phyloP scores from a whole-genome alignment of 1,140 invertebrate genomes.

The Bombus cullumanus region DNA sequence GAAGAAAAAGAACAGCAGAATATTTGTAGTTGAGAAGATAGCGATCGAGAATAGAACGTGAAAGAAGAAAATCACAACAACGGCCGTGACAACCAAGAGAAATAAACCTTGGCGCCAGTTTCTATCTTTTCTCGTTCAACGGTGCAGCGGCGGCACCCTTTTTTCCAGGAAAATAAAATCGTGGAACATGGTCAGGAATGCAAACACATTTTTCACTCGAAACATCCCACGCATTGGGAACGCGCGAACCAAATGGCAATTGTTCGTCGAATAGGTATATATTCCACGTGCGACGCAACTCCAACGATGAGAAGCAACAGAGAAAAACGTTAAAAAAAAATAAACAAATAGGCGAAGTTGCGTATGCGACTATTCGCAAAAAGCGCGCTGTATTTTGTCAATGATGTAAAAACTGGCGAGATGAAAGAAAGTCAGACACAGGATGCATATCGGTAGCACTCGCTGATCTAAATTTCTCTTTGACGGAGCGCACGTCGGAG shows the following conservation, averaged over 20 bases:
- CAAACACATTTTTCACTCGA: constrained; percentile 3
- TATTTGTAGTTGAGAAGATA: neutral
- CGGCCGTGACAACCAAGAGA: constrained; percentile 14
- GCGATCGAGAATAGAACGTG: neutral
- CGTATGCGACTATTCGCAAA: too few species aligned
- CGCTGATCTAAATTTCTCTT: neutral
- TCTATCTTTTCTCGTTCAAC: constrained; percentile 7
- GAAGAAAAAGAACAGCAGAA: too few species aligned
- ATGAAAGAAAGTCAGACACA: neutral
- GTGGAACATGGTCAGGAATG: constrained; percentile 3
- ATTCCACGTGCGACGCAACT: neutral
- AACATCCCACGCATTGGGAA: neutral
- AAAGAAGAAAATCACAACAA: neutral
- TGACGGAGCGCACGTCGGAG: too few species aligned
- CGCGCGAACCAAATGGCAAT: neutral
- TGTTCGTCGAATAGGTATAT: neutral
- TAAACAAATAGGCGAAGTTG: neutral
- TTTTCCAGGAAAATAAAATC: constrained; percentile 18
- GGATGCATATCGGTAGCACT: too few species aligned
- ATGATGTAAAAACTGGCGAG: neutral
- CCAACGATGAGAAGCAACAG: neutral
- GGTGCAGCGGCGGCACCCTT: neutral
- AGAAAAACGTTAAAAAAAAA: neutral
- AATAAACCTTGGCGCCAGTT: constrained; percentile 43
- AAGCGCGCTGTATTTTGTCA: neutral